Base-by-base conservation (phyloP, 2,888 invertebrate species). In the Melanotus villosus region DNA sequence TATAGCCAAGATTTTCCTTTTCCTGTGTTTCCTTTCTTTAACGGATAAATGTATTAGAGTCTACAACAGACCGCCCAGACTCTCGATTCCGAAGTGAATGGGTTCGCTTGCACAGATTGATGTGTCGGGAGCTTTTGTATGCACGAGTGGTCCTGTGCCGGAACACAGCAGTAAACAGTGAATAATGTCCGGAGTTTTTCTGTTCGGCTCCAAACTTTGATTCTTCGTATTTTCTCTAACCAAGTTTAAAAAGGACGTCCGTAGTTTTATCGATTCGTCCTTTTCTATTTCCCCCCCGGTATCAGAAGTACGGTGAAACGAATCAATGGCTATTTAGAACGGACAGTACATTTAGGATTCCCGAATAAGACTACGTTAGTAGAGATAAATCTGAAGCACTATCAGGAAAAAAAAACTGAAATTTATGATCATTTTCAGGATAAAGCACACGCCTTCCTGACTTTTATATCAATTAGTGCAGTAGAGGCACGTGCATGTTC, bases 71-170 rank as follows among this genome's bases (percentile, higher is more conserved):
- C 59, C 59, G 52, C 54, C 59, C 23, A 58, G 38, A 64, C 58
- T 69, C 69, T 70, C 65, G 70, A 70, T 70, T 57, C 60, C n/a
- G 54, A 70, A 65, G 65, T 70, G 70, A 65, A 70, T 70, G 65
- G 59, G 65, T 65, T 70, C 50, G 70, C 54, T 70, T 70, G 62
- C 34, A 70, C 67, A 71, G 71, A 71, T 68, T 77, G 79, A 79
- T 78, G 75, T 73, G 78, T 77, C 76, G 77, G 76, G 71, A 74
- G 77, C 78, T 76, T 79, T 79, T 78, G 77, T 80, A 80, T 80
- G 79, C 80, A 80, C 78, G 80, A 80, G 79, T 80, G 80, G 76
- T 71, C 75, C 73, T 73, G 71, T 68, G 73, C 78, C 80, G 80
- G 80, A 80, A 78, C 75, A 73, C 68, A 72, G 78, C 79, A 77